Conservation (phyloP, 2,113 vertebrate species). For the Nanorana parkeri region DNA sequence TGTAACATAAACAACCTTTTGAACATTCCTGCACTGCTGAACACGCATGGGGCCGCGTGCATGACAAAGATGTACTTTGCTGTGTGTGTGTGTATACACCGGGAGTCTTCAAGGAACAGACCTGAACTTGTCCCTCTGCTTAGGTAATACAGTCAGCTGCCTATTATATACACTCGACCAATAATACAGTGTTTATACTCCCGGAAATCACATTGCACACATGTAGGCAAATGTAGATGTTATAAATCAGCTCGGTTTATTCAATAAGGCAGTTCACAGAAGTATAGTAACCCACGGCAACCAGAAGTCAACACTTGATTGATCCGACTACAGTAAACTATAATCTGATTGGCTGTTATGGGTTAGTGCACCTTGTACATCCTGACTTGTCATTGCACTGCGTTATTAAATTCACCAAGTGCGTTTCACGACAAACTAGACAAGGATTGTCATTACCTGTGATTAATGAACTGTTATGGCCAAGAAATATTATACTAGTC, state of each 20-base stretch:
- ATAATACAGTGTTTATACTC: slow-evolving; percentile 44
- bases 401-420: not conserved
- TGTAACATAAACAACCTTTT: slow-evolving; percentile 19
- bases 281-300: no score
- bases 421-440: not conserved
- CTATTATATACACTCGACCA: slow-evolving; percentile 23
- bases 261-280: no score
- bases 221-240: no score
- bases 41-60: not conserved
- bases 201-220: slow-evolving; percentile 2
- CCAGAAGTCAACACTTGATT: no score
- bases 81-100: not conserved
- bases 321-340: no score
- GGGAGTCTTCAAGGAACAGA: not conserved
- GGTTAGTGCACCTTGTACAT: no score
- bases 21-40: not conserved
- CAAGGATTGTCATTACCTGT: slow-evolving; percentile 9
- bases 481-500: not conserved
- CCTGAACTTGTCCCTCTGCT: slow-evolving; percentile 4
- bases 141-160: not conserved
- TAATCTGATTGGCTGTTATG: no score
- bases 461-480: not conserved
- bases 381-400: no score
- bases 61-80: not conserved
- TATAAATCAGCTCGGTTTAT: no score